A percentile compares a stretch with the other conserved stretches of the same genome.
Conservation (phyloP, 2,888 invertebrate species). For the Diarsia brunnea region DNA sequence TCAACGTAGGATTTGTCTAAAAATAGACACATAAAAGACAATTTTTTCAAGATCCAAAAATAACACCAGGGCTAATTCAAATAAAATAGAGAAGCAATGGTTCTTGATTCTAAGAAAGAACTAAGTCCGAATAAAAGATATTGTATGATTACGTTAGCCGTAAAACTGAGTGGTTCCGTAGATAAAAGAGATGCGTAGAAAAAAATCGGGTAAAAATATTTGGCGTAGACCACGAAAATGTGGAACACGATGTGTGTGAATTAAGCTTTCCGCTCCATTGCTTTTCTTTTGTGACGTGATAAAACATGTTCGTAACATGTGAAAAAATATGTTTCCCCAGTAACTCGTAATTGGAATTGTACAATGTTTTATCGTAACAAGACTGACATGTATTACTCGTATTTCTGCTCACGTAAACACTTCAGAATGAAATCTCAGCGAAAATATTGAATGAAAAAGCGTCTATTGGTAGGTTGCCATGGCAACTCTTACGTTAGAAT, state of each 20-base stretch:
- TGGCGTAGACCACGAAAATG: conserved; percentile 18
- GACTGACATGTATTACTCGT: neutral
- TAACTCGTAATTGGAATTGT: conserved; percentile 2
- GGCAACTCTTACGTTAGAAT: neutral
- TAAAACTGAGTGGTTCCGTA: conserved; percentile 57
- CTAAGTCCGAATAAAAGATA: conserved; percentile 28
- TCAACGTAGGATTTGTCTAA: too few species aligned
- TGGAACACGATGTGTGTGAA: conserved; percentile 15
- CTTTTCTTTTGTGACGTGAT: conserved; percentile 19
- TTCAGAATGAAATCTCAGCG: neutral
- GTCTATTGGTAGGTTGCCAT: neutral
- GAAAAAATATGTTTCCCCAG: conserved; percentile 23
- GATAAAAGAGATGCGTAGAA: conserved; percentile 40
- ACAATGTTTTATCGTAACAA: conserved; percentile 7
- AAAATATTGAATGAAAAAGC: neutral
- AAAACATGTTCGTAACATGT: conserved; percentile 23
- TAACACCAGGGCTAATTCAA: neutral
- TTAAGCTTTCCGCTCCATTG: conserved; percentile 31
- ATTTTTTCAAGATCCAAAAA: neutral
- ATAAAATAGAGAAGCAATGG: neutral
- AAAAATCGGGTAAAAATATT: conserved; percentile 24
- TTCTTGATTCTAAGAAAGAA: conserved; percentile 3
- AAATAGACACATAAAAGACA: neutral
- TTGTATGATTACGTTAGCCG: conserved; percentile 17
- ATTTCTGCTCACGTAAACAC: neutral